phyloP scores from a whole-genome alignment of 2,797 vertebrate species.

The Sternarchorhynchus goeldii region DNA sequence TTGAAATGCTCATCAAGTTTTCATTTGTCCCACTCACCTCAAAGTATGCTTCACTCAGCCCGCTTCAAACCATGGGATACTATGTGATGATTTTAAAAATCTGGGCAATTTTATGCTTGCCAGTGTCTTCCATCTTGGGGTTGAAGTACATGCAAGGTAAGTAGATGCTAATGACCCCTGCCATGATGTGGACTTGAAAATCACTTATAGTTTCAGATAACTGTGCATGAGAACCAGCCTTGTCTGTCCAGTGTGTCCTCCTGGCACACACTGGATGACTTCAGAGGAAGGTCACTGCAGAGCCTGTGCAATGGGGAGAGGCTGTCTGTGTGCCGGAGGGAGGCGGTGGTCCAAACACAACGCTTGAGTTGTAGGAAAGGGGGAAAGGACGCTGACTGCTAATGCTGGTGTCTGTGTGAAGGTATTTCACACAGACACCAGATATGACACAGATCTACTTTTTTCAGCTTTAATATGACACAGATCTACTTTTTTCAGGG shows the following conservation, averaged over 20 bases:
- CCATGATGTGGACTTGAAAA: conserved; percentile 53
- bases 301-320: conserved; percentile 12
- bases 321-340: conserved; percentile 17
- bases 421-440: too few relatives aligned
- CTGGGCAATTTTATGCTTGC: conserved; percentile 55
- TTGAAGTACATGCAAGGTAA: conserved; percentile 52
- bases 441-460: too few relatives aligned
- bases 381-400: conserved; percentile 11
- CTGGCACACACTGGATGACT: conserved; percentile 19
- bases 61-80: conserved; percentile 47
- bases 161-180: conserved; percentile 55
- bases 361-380: not conserved
- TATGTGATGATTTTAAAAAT: conserved; percentile 61
- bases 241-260: not conserved
- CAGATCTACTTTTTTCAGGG: too few relatives aligned
- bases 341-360: not conserved
- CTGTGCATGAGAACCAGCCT: not conserved
- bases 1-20: conserved; percentile 59
- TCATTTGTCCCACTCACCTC: conserved; percentile 61
- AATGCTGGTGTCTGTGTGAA: conserved; percentile 29
- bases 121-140: conserved; percentile 48
- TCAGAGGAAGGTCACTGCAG: conserved; percentile 34
- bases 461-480: too few relatives aligned
- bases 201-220: conserved; percentile 50
- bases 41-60: conserved; percentile 57